Conservation (phyloP, 2,113 vertebrate species). For the Saiga tatarica region DNA sequence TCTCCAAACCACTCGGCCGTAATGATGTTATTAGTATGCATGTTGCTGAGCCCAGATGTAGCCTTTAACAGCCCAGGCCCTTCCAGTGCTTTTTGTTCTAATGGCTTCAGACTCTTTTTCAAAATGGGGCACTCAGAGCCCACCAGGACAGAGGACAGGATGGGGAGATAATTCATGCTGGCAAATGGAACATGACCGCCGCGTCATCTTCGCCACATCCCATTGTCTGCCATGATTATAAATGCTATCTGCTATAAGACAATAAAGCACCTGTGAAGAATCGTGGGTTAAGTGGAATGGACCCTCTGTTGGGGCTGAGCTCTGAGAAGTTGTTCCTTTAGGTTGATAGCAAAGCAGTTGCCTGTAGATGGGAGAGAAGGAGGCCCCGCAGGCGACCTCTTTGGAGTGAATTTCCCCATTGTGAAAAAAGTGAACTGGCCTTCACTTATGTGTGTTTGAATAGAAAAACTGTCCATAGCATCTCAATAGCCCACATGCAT, state of each 20-base stretch:
- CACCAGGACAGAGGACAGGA: slow-evolving; percentile 77
- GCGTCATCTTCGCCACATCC: slow-evolving; percentile 77
- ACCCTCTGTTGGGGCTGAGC: slow-evolving; percentile 56
- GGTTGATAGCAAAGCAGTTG: slow-evolving; percentile 60
- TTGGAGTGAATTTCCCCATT: slow-evolving; percentile 28
- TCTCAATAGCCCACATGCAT: slow-evolving; percentile 64
- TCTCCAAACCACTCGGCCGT: slow-evolving; percentile 91
- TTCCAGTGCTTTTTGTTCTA: slow-evolving; percentile 89
- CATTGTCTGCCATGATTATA: slow-evolving; percentile 83
- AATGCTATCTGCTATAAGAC: slow-evolving; percentile 79
- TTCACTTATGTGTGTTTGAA: slow-evolving; percentile 33
- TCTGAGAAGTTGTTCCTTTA: slow-evolving; percentile 58
- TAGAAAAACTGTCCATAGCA: slow-evolving; percentile 13
- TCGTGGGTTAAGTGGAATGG: slow-evolving; percentile 41
- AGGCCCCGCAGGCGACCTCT: background rate
- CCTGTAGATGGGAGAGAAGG: slow-evolving; percentile 32
- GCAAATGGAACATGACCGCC: slow-evolving; percentile 87
- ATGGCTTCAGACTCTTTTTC: slow-evolving; percentile 89
- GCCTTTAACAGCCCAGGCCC: slow-evolving; percentile 94
- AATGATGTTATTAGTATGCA: slow-evolving; percentile 98
- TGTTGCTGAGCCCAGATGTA: slow-evolving; percentile 95
- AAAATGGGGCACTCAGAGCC: slow-evolving; percentile 84
- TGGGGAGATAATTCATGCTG: slow-evolving; percentile 84
- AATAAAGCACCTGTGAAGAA: slow-evolving; percentile 75
- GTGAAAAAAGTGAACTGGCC: slow-evolving; percentile 41